phyloP scores from a whole-genome alignment of 2,797 vertebrate species.

The Martes flavigula region DNA sequence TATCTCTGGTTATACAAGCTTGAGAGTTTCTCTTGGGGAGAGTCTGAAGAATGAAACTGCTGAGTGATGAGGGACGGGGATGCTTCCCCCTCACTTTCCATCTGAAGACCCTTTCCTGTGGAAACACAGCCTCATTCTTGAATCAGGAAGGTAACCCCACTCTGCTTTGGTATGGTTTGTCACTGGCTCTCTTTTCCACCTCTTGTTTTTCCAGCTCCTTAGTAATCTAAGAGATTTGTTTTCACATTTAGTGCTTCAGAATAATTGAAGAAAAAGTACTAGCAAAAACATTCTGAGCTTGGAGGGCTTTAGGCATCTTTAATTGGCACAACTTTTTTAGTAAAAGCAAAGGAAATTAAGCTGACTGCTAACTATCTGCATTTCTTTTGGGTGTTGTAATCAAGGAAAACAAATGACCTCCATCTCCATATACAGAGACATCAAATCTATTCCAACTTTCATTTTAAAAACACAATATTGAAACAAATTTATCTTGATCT shows the following conservation, averaged over 20 bases:
- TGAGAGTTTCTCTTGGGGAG: neutral
- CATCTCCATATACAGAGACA: neutral
- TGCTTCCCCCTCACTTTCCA: neutral
- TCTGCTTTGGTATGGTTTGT: neutral
- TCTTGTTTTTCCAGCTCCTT: neutral
- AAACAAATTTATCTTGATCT: slow-evolving; percentile 1
- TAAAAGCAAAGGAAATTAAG: slow-evolving; percentile 36
- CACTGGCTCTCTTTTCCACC: neutral
- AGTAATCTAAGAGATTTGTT: slow-evolving; percentile 10
- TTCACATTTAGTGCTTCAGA: slow-evolving; percentile 37
- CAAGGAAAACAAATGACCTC: neutral
- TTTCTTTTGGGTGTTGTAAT: slow-evolving; percentile 47
- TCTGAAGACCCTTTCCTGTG: neutral
- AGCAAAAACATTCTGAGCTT: neutral
- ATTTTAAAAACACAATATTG: slow-evolving; percentile 20
- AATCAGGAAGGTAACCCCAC: neutral
- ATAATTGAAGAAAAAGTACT: slow-evolving; percentile 44
- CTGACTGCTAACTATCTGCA: neutral
- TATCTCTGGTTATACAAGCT: neutral
- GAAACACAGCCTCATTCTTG: neutral
- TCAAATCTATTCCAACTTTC: neutral
- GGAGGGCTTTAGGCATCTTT: slow-evolving; percentile 34
- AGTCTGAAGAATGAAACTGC: neutral
- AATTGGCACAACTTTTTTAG: slow-evolving; percentile 37
- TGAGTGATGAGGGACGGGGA: neutral